Base-by-base conservation (phyloP, 2,888 invertebrate species). In the Eumacrocentrus americanus region DNA sequence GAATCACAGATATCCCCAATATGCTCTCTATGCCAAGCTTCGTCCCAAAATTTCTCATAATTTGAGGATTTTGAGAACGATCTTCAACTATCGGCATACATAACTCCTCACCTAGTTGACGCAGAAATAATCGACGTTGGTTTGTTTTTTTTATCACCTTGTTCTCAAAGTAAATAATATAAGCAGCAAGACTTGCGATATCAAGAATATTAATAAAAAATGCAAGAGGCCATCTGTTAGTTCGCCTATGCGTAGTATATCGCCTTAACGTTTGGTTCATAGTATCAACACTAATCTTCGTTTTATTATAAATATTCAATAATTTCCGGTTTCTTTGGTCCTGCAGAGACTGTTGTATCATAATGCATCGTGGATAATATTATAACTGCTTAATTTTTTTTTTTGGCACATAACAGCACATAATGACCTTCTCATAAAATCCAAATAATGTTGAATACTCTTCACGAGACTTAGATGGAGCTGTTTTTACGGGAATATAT, bases 401-500 rank as follows among this genome's bases (percentile, higher is more conserved):
- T 53, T 52, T 63, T 22, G 55, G 62, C 16, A 51, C 59, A 9
- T 62, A 62, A 9, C 51, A 51, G 48, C 52, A 51, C 29, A 59
- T 20, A 12, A 59, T 47, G 5, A 52, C 52, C 6, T 59, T 34
- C 20, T 63, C 60, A 46, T 46, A 22, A 35, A 57, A 61, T 16
- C 46, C 47, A 51, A 61, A 57, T 2, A 44, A n/a, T 7, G 60
- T 25, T 11, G 44, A 60, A 1, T 20, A 57, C 22, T 35, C 38
- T 37, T 47, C 46, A 44, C 56, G 47, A 7, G 52, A 23, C 35
- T 65, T 69, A 42, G 18, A 16, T 20, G 64, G 37, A 18, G 34
- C 56, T 65, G 70, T 68, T 56, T 52, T 58, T n/a, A 20, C 53
- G 16, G 65, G 67, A 48, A 65, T 58, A 42, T 61, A 63, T 72